Conservation (phyloP, 2,888 invertebrate genomes). For the Pachliopta kotzebuea region DNA sequence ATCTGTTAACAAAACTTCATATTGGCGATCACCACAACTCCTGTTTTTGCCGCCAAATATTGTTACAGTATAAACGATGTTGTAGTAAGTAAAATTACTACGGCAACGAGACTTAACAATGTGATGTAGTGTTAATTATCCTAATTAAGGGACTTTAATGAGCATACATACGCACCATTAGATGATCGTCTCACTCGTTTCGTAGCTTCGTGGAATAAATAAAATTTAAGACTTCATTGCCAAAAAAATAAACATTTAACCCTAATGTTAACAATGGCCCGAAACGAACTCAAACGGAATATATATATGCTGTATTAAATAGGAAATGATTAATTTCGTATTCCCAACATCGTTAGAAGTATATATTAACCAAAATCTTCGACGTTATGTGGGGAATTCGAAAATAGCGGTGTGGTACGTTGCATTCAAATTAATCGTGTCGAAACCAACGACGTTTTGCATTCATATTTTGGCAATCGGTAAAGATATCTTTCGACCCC, state of each 20-base stretch:
- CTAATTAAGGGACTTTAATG: no score
- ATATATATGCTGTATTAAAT: slow-evolving; percentile 37
- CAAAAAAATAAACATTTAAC: slow-evolving; percentile 23
- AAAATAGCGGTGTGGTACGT: slow-evolving; percentile 44
- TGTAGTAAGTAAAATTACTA: no score
- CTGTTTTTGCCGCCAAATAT: no score
- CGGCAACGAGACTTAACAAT: no score
- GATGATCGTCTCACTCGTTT: no score
- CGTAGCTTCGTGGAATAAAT: no score
- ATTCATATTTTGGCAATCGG: slow-evolving; percentile 54
- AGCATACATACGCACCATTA: no score
- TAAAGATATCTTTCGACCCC: slow-evolving; percentile 46
- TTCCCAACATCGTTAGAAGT: slow-evolving; percentile 49
- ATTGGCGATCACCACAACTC: no score
- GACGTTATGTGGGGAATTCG: slow-evolving; percentile 50
- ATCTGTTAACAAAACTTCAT: no score
- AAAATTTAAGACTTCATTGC: no score
- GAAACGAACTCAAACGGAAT: slow-evolving; percentile 39
- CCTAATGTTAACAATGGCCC: slow-evolving; percentile 36
- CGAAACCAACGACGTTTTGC: slow-evolving; percentile 39
- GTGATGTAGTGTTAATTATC: no score
- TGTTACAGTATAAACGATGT: no score
- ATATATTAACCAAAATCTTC: slow-evolving; percentile 66
- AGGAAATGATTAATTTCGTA: slow-evolving; percentile 50
- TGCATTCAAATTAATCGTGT: slow-evolving; percentile 49